Base-by-base conservation (phyloP, 2,797 vertebrate genomes). In the Pangasius mekongensis region DNA sequence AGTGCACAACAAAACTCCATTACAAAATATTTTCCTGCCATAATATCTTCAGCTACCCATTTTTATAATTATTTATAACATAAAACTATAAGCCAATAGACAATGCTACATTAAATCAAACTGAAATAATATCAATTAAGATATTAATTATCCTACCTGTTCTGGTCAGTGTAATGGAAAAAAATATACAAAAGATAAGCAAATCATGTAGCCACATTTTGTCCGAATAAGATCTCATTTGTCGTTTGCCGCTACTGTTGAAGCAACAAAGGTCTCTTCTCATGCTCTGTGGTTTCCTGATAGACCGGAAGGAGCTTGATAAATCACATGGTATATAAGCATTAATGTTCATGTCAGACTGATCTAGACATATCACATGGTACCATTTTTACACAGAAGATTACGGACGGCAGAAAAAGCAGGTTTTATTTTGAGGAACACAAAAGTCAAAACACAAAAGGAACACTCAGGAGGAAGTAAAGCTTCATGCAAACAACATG, bases 241-340 rank as follows among this genome's bases (percentile, higher is more conserved):
- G 2, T 36, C 33, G 2, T 5, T 58, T 52, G n/a, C 2, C 9
- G 1, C 20, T 60, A 62, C 20, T 36, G 9, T 56, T 7, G 11
- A 11, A 0, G 0, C 58, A 83, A 24, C 11, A 13, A 83, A 77
- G 8, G 4, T 64, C n/a, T 64, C 14, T 49, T 71, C 49, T 64
- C 27, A 64, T 56, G 2, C 43, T 33, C 20, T 85, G 85, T 89
- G 87, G 87, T 83, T 90, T 89, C 52, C 69, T 89, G 64, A 83
- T 27, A 27, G 56, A 67, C 4, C 69, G n/a, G 69, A 78, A 80
- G 54, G 43, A 66, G 67, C 36, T n/a, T 5, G 7, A 24, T 6
- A 66, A 47, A 20, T 83, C 81, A 83, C 43, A 69, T 67, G 82
- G 22, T 33, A 11, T n/a, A 13, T 14, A 20, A 33, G 5, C 62